Evolutionary conservation across 2,113 vertebrate genomes (phyloP), one percentile per base, ranked within the genome.

Genomic region (Nerophis lumbriciformis): DNA sequence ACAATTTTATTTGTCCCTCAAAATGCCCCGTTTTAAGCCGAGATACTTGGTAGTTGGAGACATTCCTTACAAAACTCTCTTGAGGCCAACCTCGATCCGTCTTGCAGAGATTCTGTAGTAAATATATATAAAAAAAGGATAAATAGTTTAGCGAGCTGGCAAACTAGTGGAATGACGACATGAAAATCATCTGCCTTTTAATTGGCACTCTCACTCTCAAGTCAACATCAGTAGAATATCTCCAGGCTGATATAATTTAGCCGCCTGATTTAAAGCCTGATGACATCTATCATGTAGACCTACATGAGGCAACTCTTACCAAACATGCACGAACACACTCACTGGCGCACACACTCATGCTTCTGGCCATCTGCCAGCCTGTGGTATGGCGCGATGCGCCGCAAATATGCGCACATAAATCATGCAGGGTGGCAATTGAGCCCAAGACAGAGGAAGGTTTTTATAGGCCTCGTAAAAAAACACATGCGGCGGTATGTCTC

Each of bases 401-500:
- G 73, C 59, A 75, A 83, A 85, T 85, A 73, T 75, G 77, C 66
- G 63, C 70, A 69, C 85, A 87, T 89, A 88, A 90, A 89, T 91
- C 88, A 89, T 67, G 63, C 81, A 66, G 73, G 87, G 82, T 85
- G 80, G 83, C 84, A 84, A 79, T 83, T 73, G 71, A 88, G 72
- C 61, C 72, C 44, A 78, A 80, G 76, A 83, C 85, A 76, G 84
- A 84, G 69, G 76, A 80, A 83, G 79, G 49, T 73, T 87, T 90
- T 90, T 88, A 87, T 90, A 75, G 76, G 75, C 61, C 77, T 86
- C 82, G 59, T 88, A 86, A 28, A 86, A 91, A 90, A 87, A 77
- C 82, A 80, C 81, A 85, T 82, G 84, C 81, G 72, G 82, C 84
- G 85, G 85, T 87, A 81, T 88, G 85, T 88, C 86, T 81, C 80